Conservation (phyloP, 1,140 invertebrate genomes). For the Platyscapa corneri region DNA sequence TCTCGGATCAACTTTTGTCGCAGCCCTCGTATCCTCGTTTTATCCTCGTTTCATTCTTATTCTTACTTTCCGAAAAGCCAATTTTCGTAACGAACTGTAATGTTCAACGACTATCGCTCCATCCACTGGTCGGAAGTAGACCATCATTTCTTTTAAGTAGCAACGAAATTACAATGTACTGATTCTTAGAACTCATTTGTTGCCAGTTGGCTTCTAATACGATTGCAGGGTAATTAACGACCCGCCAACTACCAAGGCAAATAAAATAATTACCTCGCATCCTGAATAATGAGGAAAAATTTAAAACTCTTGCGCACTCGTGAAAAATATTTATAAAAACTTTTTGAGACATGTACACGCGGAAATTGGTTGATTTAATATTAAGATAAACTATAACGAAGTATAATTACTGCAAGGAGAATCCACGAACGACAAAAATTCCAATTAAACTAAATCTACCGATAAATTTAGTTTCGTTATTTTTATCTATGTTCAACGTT, state of each 20-base stretch:
- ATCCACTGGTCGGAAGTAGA: constrained; percentile 37
- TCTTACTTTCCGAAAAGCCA: constrained; percentile 23
- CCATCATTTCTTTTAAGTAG: constrained; percentile 37
- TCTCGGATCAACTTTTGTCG: background rate
- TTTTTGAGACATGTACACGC: too few relatives aligned
- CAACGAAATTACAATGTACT: constrained; percentile 22
- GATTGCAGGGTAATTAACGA: background rate
- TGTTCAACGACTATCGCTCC: constrained; percentile 5
- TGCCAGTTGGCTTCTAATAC: background rate
- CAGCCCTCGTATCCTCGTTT: background rate
- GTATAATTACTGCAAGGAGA: too few relatives aligned
- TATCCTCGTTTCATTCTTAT: background rate
- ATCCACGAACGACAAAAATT: too few relatives aligned
- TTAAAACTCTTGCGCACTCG: too few relatives aligned
- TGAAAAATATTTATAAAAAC: too few relatives aligned
- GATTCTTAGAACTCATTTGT: constrained; percentile 37
- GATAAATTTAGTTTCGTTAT: too few relatives aligned
- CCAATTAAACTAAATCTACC: too few relatives aligned
- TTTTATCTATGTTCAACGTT: too few relatives aligned
- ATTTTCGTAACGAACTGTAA: constrained; percentile 45
- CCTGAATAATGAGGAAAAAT: background rate
- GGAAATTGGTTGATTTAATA: too few relatives aligned
- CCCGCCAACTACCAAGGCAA: background rate
- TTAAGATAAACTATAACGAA: too few relatives aligned
- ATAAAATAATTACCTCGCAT: background rate